Evolutionary conservation across 1,140 invertebrate species (phyloP).

Genomic region (Pectinophora gossypiella): DNA sequence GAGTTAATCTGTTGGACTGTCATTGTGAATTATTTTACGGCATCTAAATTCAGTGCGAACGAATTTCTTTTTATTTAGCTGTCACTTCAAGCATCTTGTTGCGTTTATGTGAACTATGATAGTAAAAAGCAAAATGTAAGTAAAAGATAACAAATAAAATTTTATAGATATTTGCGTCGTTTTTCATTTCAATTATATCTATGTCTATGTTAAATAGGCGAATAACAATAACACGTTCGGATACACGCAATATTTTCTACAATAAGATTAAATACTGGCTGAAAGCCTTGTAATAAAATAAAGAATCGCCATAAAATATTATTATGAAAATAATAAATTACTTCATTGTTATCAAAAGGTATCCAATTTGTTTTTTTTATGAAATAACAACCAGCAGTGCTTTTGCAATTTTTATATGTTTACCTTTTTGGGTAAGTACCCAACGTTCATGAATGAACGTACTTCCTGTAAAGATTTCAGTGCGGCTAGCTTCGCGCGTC

Average conservation of each 20-base stretch:
- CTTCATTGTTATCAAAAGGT: too few relatives aligned
- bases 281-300: too few relatives aligned
- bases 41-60: conserved; percentile 69
- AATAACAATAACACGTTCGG: not conserved
- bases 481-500: too few relatives aligned
- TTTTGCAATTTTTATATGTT: too few relatives aligned
- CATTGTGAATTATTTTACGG: conserved; percentile 74
- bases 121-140: not conserved
- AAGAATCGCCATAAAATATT: too few relatives aligned
- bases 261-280: too few relatives aligned
- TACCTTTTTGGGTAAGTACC: too few relatives aligned
- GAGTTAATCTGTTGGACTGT: conserved; percentile 73
- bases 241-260: not conserved
- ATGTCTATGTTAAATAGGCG: not conserved
- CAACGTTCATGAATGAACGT: too few relatives aligned
- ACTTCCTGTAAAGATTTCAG: too few relatives aligned
- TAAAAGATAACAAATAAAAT: not conserved
- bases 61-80: conserved; percentile 60
- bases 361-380: too few relatives aligned
- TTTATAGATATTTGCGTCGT: not conserved
- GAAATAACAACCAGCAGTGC: too few relatives aligned
- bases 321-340: too few relatives aligned
- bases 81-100: conserved; percentile 16
- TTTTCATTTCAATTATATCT: not conserved
- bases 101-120: not conserved